A percentile compares a stretch with the other conserved stretches of the same genome.
phyloP scores from a whole-genome alignment of 2,888 invertebrate species.

The Eristalis arbustorum region DNA sequence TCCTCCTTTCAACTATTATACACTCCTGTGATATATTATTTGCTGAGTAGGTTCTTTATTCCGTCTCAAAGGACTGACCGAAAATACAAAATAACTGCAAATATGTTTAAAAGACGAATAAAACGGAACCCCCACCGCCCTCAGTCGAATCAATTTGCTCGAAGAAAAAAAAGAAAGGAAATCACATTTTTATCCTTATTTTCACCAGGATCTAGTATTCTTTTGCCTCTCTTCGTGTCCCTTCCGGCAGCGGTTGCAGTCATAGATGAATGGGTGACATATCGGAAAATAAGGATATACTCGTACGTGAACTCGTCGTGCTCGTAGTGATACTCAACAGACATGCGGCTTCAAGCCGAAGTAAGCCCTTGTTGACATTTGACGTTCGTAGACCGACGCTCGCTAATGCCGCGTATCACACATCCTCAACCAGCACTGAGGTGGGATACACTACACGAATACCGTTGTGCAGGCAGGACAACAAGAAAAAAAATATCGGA shows the following conservation, averaged over 20 bases:
- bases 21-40: constrained; percentile 62
- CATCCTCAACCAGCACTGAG: constrained; percentile 6
- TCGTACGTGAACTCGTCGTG: constrained; percentile 2
- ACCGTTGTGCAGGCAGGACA: constrained; percentile 20
- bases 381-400: constrained; percentile 54
- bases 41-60: constrained; percentile 40
- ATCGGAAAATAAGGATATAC: constrained; percentile 66
- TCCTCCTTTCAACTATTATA: background rate
- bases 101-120: constrained; percentile 53
- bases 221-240: constrained; percentile 21
- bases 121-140: constrained; percentile 29
- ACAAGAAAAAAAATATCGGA: constrained; percentile 46
- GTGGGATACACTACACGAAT: constrained; percentile 11
- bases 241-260: constrained; percentile 68
- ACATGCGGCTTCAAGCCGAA: constrained; percentile 4
- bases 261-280: constrained; percentile 68
- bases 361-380: constrained; percentile 66
- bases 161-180: constrained; percentile 45
- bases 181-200: constrained; percentile 65
- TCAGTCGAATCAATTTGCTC: background rate
- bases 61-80: constrained; percentile 1
- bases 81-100: constrained; percentile 13
- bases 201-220: constrained; percentile 28
- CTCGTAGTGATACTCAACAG: constrained; percentile 29
- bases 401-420: constrained; percentile 48